Evolutionary conservation across 2,113 vertebrate genomes (phyloP), one percentile per base, ranked within the genome.

Genomic region (Stegostoma tigrinum): DNA sequence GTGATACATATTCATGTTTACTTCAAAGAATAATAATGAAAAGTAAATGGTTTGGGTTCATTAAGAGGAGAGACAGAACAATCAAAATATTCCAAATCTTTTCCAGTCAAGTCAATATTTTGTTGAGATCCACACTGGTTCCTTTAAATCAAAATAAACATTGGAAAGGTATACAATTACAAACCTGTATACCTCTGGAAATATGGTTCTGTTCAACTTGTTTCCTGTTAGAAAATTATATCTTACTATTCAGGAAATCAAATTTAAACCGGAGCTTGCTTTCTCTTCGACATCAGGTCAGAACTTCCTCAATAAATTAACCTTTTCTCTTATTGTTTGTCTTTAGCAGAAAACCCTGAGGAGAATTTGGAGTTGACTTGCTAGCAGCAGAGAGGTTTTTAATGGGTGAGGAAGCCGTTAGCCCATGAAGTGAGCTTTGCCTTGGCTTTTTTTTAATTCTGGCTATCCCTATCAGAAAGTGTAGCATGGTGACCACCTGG

Each of bases 1-100:
- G 89, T 45, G 34, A 70, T 70, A 23, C 19, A 68, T 68, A 21
- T 70, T n/a, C 66, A 66, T 93, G 89, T 34, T 17, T 34, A 64
- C 30, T 93, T 93, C 89, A 34, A 91, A 64, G 55, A 91, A 30
- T 91, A 38, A 64, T 66, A 94, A 89, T 48, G 48, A 42, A 94
- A 67, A 42, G 38, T 48, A 67, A 48, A 12, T 10, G 30, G 4
- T 15, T 64, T n/a, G 5, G 17, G 30, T 30, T 70, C 45, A 70
- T 12, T 67, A 45, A 27, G n/a, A 70, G 24, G 23, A 94, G 52
- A 55, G 23, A 34, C 86, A 55, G 52, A 55, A 48, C 48, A 89
- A 38, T 34, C 38, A 95, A 94, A 95, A 42, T 10, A 34, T 67
- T 38, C 42, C 27, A 72, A 10, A 72, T 10, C 70, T 94, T 68